phyloP scores from a whole-genome alignment of 2,888 invertebrate genomes.

The Lamellibrachia columna region DNA sequence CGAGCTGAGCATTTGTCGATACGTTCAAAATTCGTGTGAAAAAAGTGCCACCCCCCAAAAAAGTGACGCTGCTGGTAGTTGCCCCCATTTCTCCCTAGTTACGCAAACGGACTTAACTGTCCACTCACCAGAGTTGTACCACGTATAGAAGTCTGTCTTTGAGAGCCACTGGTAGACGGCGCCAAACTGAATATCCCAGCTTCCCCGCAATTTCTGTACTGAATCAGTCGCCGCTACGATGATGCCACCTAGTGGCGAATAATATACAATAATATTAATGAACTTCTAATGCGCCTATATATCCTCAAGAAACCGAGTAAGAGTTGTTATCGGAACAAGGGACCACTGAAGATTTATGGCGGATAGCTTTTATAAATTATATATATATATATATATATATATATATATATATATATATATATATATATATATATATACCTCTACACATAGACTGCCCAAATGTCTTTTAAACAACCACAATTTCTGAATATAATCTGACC shows the following conservation, averaged over 20 bases:
- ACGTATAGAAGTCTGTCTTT: background rate
- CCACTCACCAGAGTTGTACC: background rate
- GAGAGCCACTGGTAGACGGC: slow-evolving; percentile 13
- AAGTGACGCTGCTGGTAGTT: too few species aligned
- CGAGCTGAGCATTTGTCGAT: too few species aligned
- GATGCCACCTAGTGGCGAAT: slow-evolving; percentile 3
- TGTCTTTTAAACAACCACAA: too few species aligned
- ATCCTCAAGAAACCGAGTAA: background rate
- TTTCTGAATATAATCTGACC: too few species aligned
- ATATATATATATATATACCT: slow-evolving; percentile 4
- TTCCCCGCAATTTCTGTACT: slow-evolving; percentile 1
- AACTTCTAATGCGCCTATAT: background rate
- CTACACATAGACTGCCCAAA: too few species aligned
- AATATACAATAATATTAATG: background rate
- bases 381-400: slow-evolving; percentile 17
- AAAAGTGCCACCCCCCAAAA: too few species aligned
- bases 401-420: slow-evolving; percentile 19
- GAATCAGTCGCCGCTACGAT: slow-evolving; percentile 8
- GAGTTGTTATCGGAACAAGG: background rate
- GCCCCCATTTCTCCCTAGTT: too few species aligned
- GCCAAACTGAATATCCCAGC: slow-evolving; percentile 20
- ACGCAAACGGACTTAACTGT: background rate
- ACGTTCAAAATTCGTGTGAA: too few species aligned
- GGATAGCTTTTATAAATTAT: background rate
- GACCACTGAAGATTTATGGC: too few species aligned